Evolutionary conservation across 1,140 invertebrate genomes (phyloP), one percentile per base, ranked within the genome.

Genomic region (Neelides sp.): DNA sequence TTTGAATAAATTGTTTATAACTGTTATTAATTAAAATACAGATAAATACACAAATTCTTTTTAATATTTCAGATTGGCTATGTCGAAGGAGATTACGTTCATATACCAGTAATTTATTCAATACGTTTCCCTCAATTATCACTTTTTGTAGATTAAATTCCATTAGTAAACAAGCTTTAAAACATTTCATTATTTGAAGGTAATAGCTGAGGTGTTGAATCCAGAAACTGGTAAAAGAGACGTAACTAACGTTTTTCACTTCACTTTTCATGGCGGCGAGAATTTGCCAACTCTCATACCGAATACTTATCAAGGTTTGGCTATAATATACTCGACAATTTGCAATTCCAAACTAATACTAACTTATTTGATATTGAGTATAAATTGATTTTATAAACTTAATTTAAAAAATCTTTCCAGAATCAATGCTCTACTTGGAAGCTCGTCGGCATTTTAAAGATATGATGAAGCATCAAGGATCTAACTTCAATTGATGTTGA

Each of bases 181-280:
- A n/a, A n/a, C n/a, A n/a, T n/a, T n/a, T n/a, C n/a, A n/a, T n/a
- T n/a, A n/a, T n/a, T n/a, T n/a, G n/a, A n/a, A n/a, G n/a, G n/a
- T n/a, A n/a, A n/a, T n/a, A 55, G 80, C 80, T 2, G 78, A 84
- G 64, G 76, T 81, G 15, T 70, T 78, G 37, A 73, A 83, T 63
- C 70, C 78, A 2, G 63, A 68, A 35, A 73, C 70, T 0, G 75
- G 73, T 2, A 66, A 65, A 50, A 71, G 70, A 53, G 70, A 73
- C 26, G 79, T 79, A 13, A 80, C 81, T 12, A 85, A 86, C 67
- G 73, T 76, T n/a, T 85, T 86, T 63, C 79, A 85, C 64, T 83
- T 80, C 63, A 83, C 82, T 2, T 82, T 79, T 64, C 15, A 2
- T 19, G n/a, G 7, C n/a, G 35, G 22, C 7, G 50, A 52, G 17